Evolutionary conservation across 2,888 invertebrate genomes (phyloP).

Genomic region (Octodonta nipae): DNA sequence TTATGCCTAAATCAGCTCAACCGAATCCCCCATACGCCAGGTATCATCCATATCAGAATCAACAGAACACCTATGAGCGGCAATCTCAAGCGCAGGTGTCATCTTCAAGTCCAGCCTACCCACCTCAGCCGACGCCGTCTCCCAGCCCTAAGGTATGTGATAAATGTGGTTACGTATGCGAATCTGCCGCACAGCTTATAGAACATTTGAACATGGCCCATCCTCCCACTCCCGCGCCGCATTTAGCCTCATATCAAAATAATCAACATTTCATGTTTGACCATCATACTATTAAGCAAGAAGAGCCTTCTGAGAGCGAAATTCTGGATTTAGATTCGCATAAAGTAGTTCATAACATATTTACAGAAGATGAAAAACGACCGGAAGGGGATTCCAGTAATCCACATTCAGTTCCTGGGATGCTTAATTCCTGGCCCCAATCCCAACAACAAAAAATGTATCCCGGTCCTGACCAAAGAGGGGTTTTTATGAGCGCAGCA

Average conservation of each 20-base stretch:
- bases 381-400: conserved; percentile 26
- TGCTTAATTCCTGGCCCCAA: conserved; percentile 35
- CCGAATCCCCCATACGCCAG: conserved; percentile 25
- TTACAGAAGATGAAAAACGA: conserved; percentile 36
- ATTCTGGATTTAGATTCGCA: conserved; percentile 80
- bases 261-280: conserved; percentile 35
- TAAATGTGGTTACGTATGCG: conserved; percentile 69
- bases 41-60: conserved; percentile 35
- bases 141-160: conserved; percentile 67
- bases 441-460: conserved; percentile 38
- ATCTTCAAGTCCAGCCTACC: conserved; percentile 42
- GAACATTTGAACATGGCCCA: conserved; percentile 65
- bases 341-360: conserved; percentile 58
- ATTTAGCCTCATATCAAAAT: conserved; percentile 27
- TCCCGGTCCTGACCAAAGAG: conserved; percentile 23
- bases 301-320: conserved; percentile 63
- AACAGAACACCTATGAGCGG: conserved; percentile 24
- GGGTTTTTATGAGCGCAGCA: conserved; percentile 19
- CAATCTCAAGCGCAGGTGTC: conserved; percentile 28
- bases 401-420: conserved; percentile 44
- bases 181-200: conserved; percentile 56
- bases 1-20: conserved; percentile 25
- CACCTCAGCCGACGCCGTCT: conserved; percentile 56
- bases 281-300: conserved; percentile 43
- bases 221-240: conserved; percentile 28